Base-by-base conservation (phyloP, 2,888 invertebrate species). In the Lapara coniferarum region DNA sequence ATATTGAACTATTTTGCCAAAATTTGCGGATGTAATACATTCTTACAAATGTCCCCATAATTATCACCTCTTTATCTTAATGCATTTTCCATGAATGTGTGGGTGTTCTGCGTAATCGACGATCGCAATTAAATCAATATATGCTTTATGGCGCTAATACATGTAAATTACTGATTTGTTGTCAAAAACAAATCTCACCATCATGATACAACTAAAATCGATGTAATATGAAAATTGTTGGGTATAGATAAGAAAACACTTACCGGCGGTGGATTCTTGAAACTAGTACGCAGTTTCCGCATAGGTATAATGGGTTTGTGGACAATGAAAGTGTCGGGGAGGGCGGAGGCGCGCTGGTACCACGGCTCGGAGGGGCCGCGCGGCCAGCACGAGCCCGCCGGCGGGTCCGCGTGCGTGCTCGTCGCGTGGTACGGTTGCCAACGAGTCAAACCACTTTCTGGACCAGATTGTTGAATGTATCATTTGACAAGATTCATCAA, bases 341-440 rank as follows among this genome's bases (percentile, higher is more conserved):
- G 74, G 13, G 89, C 86, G 8, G 78, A 85, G 5, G 93, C 93
- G 66, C 90, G 89, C 13, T 78, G 77, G 85, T 89, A 93, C 88
- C 88, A 92, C 25, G 89, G 73, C 81, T 92, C 92, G 7, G 77
- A 70, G 6, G 90, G 87, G 0, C 89, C 92, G 52, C 81, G 81
- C 49, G 91, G 58, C 93, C 93, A 92, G 78, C 77, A 80, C 25
- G 77, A 73, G 1, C 87, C 91, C 7, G 78, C 74, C 0, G 90
- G 89, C 0, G 91, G 89, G 0, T 78, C 75, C 2, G 86, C 89
- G 79, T 88, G 86, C 14, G 85, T 76, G 69, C 86, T 87, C 1
- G 87, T 87, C 53, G 89, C 88, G 78, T 87, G 87, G 82, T 90
- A 91, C 77, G 86, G 82, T 72, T 90, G 90, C 92, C 93, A 93